Base-by-base conservation (phyloP, 2,888 invertebrate genomes). In the Leptopterna dolabrata region DNA sequence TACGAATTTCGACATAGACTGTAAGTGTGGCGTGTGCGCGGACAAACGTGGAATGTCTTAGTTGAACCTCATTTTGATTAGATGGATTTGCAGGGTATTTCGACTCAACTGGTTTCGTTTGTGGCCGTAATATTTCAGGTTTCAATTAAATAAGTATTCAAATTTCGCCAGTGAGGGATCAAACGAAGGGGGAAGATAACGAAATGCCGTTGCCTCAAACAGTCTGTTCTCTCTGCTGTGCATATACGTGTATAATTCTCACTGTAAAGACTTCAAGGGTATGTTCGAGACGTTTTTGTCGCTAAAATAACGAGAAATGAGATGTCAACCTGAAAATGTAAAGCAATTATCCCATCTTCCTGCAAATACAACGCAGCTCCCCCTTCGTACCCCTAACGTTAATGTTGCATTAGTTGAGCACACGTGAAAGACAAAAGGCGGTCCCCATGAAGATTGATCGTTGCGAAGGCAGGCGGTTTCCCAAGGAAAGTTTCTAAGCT, bases 391-490 rank as follows among this genome's bases (percentile, higher is more conserved):
- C 27, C 16, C 81, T 13, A 81, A 55, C 81, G 55, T 81, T 81
- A 81, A 81, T 55, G 81, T 13, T 29, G 81, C 81, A 81, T 81
- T 81, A 81, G 81, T 81, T 30, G 81, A 81, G 51, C 81, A 81
- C 81, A 81, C 81, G 81, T 27, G 29, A 11, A 55, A 81, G 81
- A 81, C 81, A 81, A 81, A 81, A 81, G 81, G 81, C 19, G 9
- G n/a, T n/a, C 73, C 51, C 81, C 55, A 24, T 55, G 55, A 51
- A 76, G 81, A 81, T 81, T 81, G 81, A 81, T 81, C 81, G 81
- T 55, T 24, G 76, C 78, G 0, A 43, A 45, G 45, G 27, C 13
- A 13, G 27, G 78, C n/a, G 43, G 51, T 47, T 81, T 55, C 6
- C 30, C 29, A 14, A 30, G 81, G 73, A 36, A 55, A 27, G 51